Evolutionary conservation across 2,113 vertebrate genomes (phyloP), one percentile per base, ranked within the genome.

Genomic region (Rafetus swinhoei): DNA sequence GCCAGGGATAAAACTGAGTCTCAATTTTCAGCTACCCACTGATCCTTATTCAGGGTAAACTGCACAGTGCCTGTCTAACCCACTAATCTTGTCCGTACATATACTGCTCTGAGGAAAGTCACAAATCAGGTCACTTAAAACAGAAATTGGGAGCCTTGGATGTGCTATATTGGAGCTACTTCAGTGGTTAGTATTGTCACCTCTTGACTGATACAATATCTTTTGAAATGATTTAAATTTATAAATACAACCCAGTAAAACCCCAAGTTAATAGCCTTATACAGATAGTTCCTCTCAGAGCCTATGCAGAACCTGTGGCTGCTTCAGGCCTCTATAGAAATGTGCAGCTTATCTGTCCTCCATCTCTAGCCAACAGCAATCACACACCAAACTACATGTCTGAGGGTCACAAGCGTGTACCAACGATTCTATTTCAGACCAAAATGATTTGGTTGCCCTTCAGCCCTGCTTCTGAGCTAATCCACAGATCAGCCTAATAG

Each of bases 381-480:
- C 53, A 9, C 19, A 89, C 59, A 25, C 27, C 55, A 57, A 57
- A 39, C 56, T 79, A 79, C 55, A 87, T 80, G 22, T 79, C 55
- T 27, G 12, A 84, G 55, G 62, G 22, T 53, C 79, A n/a, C 25
- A 83, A 57, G 59, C 8, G 39, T 16, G 14, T 29, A 81, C 39
- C 82, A 83, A 72, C 87, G 81, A 89, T 81, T 79, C 55, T 86
- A 4, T 79, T 88, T 89, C 65, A 62, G 55, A 29, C 65, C 39
- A 15, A 79, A 85, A 77, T 50, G 54, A 25, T 74, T 79, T 60
- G 21, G n/a, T 74, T 54, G 32, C n/a, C 52, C 55, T 32, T 39
- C 89, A 88, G 59, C 59, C 52, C 87, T 86, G 55, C 54, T 95
- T 89, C 60, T 32, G 21, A 35, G 60, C 60, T 72, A 76, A 94